A percentile compares a stretch with the other conserved stretches of the same genome.
phyloP scores from a whole-genome alignment of 2,113 vertebrate species.

The Mormyrus lacerda region DNA sequence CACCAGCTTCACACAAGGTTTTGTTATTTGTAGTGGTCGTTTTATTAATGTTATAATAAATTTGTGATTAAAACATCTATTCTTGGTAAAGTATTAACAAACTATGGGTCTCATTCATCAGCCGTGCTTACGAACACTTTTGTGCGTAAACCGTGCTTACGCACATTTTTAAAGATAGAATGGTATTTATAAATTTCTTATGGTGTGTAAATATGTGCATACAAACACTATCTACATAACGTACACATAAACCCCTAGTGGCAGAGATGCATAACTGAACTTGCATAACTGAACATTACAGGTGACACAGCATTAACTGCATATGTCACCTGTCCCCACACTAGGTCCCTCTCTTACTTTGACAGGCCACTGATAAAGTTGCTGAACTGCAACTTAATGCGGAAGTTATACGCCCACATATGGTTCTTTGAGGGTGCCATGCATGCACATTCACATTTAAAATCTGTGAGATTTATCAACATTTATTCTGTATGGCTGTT shows the following conservation, averaged over 20 bases:
- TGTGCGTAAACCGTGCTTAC: not conserved
- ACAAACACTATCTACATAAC: too few relatives aligned
- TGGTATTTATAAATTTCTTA: not conserved
- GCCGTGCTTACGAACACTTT: not conserved
- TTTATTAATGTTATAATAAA: not conserved
- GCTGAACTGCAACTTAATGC: not conserved
- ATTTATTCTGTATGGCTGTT: not conserved
- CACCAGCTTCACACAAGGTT: slow-evolving; percentile 83
- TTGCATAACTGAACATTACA: too few relatives aligned
- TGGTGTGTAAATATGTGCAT: too few relatives aligned
- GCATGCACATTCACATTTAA: not conserved
- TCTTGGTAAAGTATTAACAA: too few relatives aligned
- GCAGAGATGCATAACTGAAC: too few relatives aligned
- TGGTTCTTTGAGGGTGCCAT: not conserved
- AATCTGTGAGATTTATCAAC: not conserved
- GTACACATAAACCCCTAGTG: too few relatives aligned
- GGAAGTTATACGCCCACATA: not conserved
- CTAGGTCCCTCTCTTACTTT: not conserved
- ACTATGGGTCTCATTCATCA: not conserved
- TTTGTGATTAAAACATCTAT: not conserved
- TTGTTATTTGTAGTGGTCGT: not conserved
- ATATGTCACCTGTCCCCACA: not conserved
- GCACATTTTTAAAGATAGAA: not conserved
- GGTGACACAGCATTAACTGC: not conserved
- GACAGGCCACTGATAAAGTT: not conserved